Percentiles rank a stretch among this genome's conserved stretches.
phyloP scores from a whole-genome alignment of 2,113 vertebrate species.

The Cricetomys ansorgei region DNA sequence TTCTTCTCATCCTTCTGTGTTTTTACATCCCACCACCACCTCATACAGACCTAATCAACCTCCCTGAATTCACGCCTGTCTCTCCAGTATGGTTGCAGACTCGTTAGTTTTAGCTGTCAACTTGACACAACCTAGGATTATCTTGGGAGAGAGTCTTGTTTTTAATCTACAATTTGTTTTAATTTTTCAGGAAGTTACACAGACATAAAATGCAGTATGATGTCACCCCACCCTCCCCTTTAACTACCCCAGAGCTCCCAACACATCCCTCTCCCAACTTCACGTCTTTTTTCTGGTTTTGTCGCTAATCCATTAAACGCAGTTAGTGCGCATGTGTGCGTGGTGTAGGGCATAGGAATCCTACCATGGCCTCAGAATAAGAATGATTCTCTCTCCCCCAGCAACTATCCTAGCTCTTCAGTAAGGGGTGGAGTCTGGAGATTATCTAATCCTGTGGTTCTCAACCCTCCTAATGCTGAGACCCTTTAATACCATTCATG shows the following conservation, averaged over 20 bases:
- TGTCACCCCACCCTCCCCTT: background rate
- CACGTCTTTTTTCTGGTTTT: background rate
- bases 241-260: background rate
- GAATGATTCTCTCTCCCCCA: background rate
- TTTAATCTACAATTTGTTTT: background rate
- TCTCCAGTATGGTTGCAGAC: background rate
- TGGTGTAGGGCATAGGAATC: background rate
- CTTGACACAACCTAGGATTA: background rate
- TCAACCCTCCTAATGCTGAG: too few relatives aligned
- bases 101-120: background rate
- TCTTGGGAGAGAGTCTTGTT: background rate
- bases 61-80: background rate
- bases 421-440: background rate
- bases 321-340: background rate
- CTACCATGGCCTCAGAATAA: background rate
- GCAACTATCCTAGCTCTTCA: background rate
- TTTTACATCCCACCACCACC: background rate
- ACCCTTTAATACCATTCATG: too few relatives aligned
- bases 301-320: background rate
- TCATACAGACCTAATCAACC: background rate
- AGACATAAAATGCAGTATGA: background rate
- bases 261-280: background rate
- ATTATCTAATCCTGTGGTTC: background rate
- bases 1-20: background rate
- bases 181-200: background rate